Conservation (phyloP, 2,113 vertebrate genomes). For the Brevimyrus niger region DNA sequence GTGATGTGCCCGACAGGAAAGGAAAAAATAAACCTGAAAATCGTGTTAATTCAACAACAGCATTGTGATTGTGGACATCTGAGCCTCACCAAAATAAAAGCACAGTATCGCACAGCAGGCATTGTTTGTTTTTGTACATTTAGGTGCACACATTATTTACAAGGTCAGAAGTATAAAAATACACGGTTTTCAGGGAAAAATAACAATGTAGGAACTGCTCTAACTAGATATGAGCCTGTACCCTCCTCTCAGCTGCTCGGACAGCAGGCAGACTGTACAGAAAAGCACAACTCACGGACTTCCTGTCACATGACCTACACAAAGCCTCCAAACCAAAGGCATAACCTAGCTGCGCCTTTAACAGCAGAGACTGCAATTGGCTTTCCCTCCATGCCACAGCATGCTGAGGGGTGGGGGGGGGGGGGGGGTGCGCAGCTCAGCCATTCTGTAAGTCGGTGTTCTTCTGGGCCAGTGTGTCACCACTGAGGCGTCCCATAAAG, state of each 20-base stretch:
- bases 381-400: neutral
- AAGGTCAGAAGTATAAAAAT: neutral
- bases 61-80: neutral
- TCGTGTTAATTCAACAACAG: neutral
- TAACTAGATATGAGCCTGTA: neutral
- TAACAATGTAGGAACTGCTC: neutral
- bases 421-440: neutral
- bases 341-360: neutral
- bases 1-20: neutral
- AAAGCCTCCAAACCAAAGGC: neutral
- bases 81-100: neutral
- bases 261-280: neutral
- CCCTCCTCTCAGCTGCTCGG: neutral
- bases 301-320: slow-evolving; percentile 2
- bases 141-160: neutral
- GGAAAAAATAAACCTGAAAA: neutral
- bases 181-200: neutral
- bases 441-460: neutral
- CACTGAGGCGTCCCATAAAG: neutral
- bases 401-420: neutral
- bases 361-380: neutral
- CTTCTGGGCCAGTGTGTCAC: neutral
- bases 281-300: neutral
- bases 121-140: slow-evolving; percentile 6
- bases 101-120: neutral